Base-by-base conservation (phyloP, 2,888 invertebrate genomes). In the Meloe dianella region DNA sequence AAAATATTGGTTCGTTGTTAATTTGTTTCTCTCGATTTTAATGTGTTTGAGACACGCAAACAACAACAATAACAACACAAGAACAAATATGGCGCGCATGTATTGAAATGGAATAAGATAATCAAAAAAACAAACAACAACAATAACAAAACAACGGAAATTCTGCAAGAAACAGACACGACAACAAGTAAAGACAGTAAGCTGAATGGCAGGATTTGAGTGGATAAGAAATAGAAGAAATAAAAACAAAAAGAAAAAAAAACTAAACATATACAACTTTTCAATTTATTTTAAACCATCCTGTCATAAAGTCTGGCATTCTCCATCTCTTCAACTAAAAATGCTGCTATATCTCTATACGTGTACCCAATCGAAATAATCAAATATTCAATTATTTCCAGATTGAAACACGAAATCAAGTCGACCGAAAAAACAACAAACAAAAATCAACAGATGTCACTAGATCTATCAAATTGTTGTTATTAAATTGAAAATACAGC, bases 1-100 rank as follows among this genome's bases (percentile, higher is more conserved):
- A 51, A 51, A 22, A 51, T 51, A 51, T 51, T 51, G 47, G 47
- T 51, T 51, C 47, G 47, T 51, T 51, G 47, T 51, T 51, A 51
- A 51, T 51, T 51, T 51, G 47, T 51, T 51, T 51, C 22, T 51
- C 47, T 22, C 8, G 47, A 51, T 20, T 51, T 51, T 51, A 51
- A 51, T 51, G 47, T 51, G 47, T 51, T 51, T 22, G 47, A 51
- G 22, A 10, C 47, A 51, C 47, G 47, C 47, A 51, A 51, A 51
- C 47, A 51, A 51, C 47, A 35, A 41, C 41, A 41, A n/a, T 6
- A 41, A 41, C 41, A 51, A 51, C 10, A 41, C 41, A 41, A n/a
- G 7, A 41, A 41, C 41, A 51, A 51, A 51, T 51, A 51, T 51
- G 47, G 47, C 47, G 47, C 22, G 10, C 10, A 20, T 51, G 47